phyloP scores from a whole-genome alignment of 1,140 invertebrate species.

The Drosophila gunungcola region DNA sequence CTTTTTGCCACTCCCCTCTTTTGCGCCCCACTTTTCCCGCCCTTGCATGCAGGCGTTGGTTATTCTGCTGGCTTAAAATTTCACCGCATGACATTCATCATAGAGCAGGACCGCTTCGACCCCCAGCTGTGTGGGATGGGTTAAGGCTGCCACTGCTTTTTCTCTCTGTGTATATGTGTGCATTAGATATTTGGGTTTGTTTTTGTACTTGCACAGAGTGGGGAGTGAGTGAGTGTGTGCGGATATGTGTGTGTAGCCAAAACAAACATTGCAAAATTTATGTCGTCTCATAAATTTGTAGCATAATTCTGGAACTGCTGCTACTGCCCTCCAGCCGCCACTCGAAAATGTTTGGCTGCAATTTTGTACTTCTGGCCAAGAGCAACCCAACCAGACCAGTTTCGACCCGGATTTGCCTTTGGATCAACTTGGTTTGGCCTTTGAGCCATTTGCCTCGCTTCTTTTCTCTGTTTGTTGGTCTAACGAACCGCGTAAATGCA shows the following conservation, averaged over 20 bases:
- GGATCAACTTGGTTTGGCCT: conserved; percentile 62
- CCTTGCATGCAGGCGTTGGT: conserved; percentile 25
- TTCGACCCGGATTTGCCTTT: conserved; percentile 34
- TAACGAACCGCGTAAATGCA: conserved; percentile 82
- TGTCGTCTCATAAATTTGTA: conserved; percentile 83
- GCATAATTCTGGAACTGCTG: conserved; percentile 77
- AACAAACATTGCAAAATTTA: conserved; percentile 83
- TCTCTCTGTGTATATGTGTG: conserved; percentile 41
- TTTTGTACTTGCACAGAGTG: conserved; percentile 50
- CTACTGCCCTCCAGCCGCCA: conserved; percentile 45
- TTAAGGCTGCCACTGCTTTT: conserved; percentile 44
- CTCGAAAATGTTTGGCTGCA: conserved; percentile 81
- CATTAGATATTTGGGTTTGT: conserved; percentile 76
- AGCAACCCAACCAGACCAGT: conserved; percentile 17
- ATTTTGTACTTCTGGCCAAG: conserved; percentile 63
- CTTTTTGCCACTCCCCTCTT: conserved; percentile 1
- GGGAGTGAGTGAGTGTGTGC: neutral
- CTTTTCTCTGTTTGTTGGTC: conserved; percentile 68
- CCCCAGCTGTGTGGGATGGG: conserved; percentile 45
- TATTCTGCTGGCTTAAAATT: conserved; percentile 71
- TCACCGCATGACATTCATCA: conserved; percentile 83
- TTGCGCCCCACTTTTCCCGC: neutral
- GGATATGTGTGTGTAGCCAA: conserved; percentile 70
- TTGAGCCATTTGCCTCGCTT: conserved; percentile 52
- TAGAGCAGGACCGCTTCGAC: conserved; percentile 35